Evolutionary conservation across 2,797 vertebrate genomes (phyloP).

Genomic region (Babyrousa celebensis): DNA sequence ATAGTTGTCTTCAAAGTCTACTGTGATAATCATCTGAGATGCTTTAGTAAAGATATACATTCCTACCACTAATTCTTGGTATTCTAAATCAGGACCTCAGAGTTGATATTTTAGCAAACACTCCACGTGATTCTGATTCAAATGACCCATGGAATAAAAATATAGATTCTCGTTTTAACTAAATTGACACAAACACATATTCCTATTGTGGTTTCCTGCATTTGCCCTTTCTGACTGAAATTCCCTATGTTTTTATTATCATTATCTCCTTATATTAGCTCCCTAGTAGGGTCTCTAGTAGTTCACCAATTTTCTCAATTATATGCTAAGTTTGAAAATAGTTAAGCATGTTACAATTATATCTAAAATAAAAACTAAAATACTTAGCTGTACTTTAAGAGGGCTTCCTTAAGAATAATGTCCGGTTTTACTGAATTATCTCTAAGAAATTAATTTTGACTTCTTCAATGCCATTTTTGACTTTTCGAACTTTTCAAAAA

Average conservation of each 20-base stretch:
- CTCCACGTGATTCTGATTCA: background rate
- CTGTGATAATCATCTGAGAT: background rate
- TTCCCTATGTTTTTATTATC: background rate
- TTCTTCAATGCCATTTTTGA: background rate
- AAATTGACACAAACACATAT: background rate
- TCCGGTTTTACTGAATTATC: background rate
- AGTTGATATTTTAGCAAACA: background rate
- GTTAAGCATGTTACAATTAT: background rate
- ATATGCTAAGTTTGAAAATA: background rate
- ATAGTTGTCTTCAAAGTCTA: background rate
- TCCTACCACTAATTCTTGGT: background rate
- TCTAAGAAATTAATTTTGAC: constrained; percentile 46
- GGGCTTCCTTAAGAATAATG: background rate
- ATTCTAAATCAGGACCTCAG: background rate
- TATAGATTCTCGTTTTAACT: background rate
- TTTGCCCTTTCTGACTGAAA: background rate
- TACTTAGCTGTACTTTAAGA: background rate
- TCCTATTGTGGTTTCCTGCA: background rate
- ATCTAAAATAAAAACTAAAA: constrained; percentile 43
- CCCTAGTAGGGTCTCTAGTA: background rate
- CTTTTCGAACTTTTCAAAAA: background rate
- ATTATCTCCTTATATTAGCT: background rate
- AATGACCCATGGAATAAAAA: background rate
- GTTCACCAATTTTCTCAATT: constrained; percentile 3
- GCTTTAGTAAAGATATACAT: constrained; percentile 7